Evolutionary conservation across 2,888 invertebrate species (phyloP).

Genomic region (Quadroppia sp.): DNA sequence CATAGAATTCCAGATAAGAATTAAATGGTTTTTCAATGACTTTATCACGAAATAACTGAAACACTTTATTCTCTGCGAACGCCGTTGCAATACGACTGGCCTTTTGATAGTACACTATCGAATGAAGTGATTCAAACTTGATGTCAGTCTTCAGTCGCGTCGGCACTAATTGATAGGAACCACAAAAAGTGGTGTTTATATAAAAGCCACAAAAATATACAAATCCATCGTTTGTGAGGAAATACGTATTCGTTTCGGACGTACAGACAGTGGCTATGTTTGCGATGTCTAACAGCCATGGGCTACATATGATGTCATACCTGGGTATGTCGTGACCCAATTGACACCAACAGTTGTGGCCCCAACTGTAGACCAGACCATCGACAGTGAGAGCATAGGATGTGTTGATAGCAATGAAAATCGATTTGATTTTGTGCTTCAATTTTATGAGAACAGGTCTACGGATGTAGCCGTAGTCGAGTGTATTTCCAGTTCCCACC

Average conservation of each 20-base stretch:
- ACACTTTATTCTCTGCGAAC: neutral
- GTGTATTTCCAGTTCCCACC: neutral
- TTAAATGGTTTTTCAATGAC: neutral
- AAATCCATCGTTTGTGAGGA: neutral
- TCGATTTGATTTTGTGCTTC: neutral
- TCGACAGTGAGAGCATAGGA: neutral
- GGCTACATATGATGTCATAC: neutral
- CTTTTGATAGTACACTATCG: neutral
- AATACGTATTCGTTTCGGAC: neutral
- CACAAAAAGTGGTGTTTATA: neutral
- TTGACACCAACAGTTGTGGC: neutral
- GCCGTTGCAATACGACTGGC: neutral
- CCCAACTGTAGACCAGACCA: neutral
- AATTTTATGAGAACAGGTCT: neutral
- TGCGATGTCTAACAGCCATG: neutral
- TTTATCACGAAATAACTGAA: neutral
- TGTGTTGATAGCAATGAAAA: neutral
- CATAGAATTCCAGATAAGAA: neutral
- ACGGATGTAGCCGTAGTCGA: too few species aligned
- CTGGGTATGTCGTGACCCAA: neutral
- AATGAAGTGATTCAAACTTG: neutral
- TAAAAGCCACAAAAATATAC: conserved; percentile 4
- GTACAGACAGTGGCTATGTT: neutral
- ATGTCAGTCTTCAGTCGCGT: neutral
- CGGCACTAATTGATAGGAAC: neutral